Evolutionary conservation across 1,140 invertebrate genomes (phyloP), one percentile per base, ranked within the genome.

Genomic region (Drosophila sproati): DNA sequence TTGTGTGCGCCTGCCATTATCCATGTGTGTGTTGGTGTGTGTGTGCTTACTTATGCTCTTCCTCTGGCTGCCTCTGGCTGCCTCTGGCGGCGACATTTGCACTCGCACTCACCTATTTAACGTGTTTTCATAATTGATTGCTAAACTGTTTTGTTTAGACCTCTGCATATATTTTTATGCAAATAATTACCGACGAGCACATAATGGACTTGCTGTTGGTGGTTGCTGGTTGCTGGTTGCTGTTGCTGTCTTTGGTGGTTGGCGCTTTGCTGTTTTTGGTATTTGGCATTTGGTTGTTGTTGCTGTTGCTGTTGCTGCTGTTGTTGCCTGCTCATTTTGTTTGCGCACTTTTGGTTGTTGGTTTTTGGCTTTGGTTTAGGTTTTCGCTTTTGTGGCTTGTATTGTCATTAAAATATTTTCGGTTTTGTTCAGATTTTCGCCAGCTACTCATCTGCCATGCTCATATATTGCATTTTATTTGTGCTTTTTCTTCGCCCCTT

Each of bases 91-190:
- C 78, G 80, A 71, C 79, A 78, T 77, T 73, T 71, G 85, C 77
- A 82, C 76, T 88, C 80, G 85, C 85, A 75, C 80, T 85, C 79
- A 74, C 80, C 85, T 89, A 89, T 88, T 88, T 88, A 89, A 85
- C 85, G 85, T 88, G 85, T 88, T 88, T 88, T 88, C 85, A 88
- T 88, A 88, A 88, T 88, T 88, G 85, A 88, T 88, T 88, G 85
- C 85, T 88, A 88, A 88, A 88, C 85, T 88, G 85, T 88, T 88
- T 88, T 88, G 85, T 88, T 88, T 88, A 88, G 85, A 89, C 80
- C 85, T 88, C 79, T 89, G 77, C 85, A 83, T 85, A 88, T 88
- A 88, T 88, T 88, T 88, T 89, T 89, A 88, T 88, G 85, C 85
- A 88, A 88, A 88, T 88, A 88, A 89, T 88, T 88, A 88, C 85